Evolutionary conservation across 2,888 invertebrate species (phyloP).

Genomic region (Byasa hedistus): DNA sequence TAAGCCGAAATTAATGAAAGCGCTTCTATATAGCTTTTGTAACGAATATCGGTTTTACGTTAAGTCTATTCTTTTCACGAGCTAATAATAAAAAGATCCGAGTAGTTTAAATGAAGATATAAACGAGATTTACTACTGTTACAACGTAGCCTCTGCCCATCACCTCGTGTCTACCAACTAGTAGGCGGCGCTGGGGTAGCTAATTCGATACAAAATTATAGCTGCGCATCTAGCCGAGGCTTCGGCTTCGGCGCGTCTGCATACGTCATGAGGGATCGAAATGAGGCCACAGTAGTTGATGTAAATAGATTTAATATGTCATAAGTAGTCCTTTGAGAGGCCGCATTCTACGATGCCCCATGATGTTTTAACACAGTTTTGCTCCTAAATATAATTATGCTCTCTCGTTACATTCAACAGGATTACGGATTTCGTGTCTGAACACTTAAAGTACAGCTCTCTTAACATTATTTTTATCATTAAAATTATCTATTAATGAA

Average conservation of each 20-base stretch:
- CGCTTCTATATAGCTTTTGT: neutral
- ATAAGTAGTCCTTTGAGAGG: constrained; percentile 34
- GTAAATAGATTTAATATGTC: constrained; percentile 29
- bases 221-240: constrained; percentile 38
- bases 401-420: constrained; percentile 68
- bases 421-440: constrained; percentile 72
- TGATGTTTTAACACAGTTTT: constrained; percentile 52
- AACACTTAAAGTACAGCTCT: constrained; percentile 80
- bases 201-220: constrained; percentile 7
- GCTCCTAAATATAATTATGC: constrained; percentile 45
- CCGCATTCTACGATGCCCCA: constrained; percentile 50
- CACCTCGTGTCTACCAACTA: constrained; percentile 3
- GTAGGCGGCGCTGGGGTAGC: constrained; percentile 7
- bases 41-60: neutral
- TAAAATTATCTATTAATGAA: constrained; percentile 77
- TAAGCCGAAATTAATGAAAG: constrained; percentile 3
- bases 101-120: neutral
- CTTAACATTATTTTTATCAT: constrained; percentile 69
- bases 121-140: neutral
- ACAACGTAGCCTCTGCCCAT: constrained; percentile 21
- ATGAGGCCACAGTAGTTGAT: constrained; percentile 32
- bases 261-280: constrained; percentile 53
- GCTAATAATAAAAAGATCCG: neutral
- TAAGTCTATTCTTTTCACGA: neutral
- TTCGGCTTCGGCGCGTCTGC: constrained; percentile 48